Conservation (phyloP, 2,113 vertebrate species). For the Clarias magur region DNA sequence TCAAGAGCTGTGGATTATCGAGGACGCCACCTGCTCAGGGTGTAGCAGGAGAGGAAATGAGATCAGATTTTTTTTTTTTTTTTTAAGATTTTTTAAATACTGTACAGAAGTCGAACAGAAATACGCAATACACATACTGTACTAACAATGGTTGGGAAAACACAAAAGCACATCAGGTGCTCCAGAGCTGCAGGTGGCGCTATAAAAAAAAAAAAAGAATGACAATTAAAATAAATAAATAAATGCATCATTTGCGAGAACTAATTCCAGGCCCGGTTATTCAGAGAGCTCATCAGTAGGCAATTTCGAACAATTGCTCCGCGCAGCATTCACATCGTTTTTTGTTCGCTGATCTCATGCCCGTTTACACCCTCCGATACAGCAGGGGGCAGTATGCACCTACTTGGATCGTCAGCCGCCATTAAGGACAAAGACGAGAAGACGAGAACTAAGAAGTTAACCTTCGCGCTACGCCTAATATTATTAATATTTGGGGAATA, state of each 20-base stretch:
- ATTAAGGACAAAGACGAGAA: too few relatives aligned
- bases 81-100: too few relatives aligned
- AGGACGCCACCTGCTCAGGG: neutral
- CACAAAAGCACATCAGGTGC: neutral
- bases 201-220: neutral
- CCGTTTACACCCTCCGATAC: too few relatives aligned
- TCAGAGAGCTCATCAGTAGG: fast-evolving
- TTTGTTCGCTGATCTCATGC: too few relatives aligned
- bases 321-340: too few relatives aligned
- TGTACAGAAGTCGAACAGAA: neutral
- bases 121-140: neutral
- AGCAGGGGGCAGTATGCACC: too few relatives aligned
- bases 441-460: too few relatives aligned
- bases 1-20: neutral
- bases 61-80: neutral
- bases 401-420: too few relatives aligned
- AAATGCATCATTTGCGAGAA: neutral
- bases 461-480: too few relatives aligned
- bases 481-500: too few relatives aligned
- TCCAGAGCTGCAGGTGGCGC: neutral
- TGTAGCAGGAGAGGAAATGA: neutral
- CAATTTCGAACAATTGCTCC: neutral
- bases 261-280: neutral
- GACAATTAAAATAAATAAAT: neutral
- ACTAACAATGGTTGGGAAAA: neutral